phyloP scores from a whole-genome alignment of 2,888 invertebrate species.

The Chrysopilus asiliformis region DNA sequence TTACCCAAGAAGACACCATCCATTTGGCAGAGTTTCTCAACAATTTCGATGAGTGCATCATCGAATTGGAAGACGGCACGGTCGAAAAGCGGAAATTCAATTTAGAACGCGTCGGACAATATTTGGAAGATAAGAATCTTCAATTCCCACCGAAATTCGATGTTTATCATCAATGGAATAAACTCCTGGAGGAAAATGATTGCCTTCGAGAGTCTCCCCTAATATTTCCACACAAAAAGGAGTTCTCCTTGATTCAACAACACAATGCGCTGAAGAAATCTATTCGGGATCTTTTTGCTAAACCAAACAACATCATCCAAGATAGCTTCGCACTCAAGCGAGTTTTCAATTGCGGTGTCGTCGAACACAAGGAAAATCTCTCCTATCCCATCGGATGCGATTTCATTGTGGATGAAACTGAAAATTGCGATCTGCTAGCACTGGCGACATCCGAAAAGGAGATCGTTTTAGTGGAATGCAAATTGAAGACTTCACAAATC shows the following conservation, averaged over 20 bases:
- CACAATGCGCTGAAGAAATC: conserved; percentile 54
- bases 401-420: conserved; percentile 24
- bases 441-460: conserved; percentile 25
- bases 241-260: conserved; percentile 70
- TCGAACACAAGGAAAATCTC: conserved; percentile 20
- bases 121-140: conserved; percentile 64
- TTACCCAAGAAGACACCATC: conserved; percentile 79
- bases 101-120: conserved; percentile 83
- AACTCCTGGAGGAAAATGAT: conserved; percentile 59
- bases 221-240: conserved; percentile 61
- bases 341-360: conserved; percentile 15
- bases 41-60: conserved; percentile 52
- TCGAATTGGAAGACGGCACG: conserved; percentile 22
- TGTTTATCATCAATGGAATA: conserved; percentile 63
- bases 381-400: conserved; percentile 17
- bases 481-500: conserved; percentile 29
- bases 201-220: conserved; percentile 55
- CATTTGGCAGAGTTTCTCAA: conserved; percentile 83
- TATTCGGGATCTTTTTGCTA: conserved; percentile 53
- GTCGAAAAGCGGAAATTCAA: conserved; percentile 49
- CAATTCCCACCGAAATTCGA: conserved; percentile 47
- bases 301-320: conserved; percentile 48
- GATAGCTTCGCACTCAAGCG: conserved; percentile 42
- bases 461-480: conserved; percentile 28
- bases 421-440: conserved; percentile 24